Base-by-base conservation (phyloP, 30 jellyfish, hydroid and myxozoan genomes). In the Turritopsis dohrnii region DNA sequence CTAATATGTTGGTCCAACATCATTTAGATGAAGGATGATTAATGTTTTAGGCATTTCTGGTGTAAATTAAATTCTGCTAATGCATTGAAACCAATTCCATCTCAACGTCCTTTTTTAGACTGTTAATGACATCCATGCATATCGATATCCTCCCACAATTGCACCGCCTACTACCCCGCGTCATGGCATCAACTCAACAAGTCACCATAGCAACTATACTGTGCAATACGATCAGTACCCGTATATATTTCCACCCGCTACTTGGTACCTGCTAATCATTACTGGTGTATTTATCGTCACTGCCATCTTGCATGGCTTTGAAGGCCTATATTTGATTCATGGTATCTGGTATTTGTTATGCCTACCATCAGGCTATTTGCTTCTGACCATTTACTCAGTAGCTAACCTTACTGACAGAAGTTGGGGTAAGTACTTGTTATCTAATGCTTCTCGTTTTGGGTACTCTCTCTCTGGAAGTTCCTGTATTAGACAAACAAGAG, bases 351-450 rank as follows among this genome's bases (percentile, higher is more conserved):
- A 93, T 54, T 52, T 93, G 81, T 88, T 93, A 3, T 93, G 98
- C 82, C 84, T 93, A 54, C 98, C 98, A 1, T 93, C 98, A 24
- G 98, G 98, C 21, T 93, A 93, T 74, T 83, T 93, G 79, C 88
- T 93, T 22, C 93, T 93, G 31, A 93, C 96, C 52, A 93, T 93
- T 19, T 93, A 86, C 75, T 93, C 98, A 17, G 98, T 88, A 81
- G 96, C 96, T 13, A 93, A 93, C 72, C 88, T 93, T n/a, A 93
- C 98, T 20, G 98, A 93, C 54, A 83, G 98, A 65, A 88, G 96
- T 22, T 93, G 98, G 98, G 98, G 98, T 93, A 88, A 75, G 93
- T 66, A 54, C 26, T 54, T 3, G 60, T 3, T 41, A n/a, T 5
- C n/a, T n/a, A n/a, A n/a, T n/a, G n/a, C n/a, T n/a, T n/a, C n/a